phyloP scores from a whole-genome alignment of 2,888 invertebrate genomes.

The Germaria angustata region DNA sequence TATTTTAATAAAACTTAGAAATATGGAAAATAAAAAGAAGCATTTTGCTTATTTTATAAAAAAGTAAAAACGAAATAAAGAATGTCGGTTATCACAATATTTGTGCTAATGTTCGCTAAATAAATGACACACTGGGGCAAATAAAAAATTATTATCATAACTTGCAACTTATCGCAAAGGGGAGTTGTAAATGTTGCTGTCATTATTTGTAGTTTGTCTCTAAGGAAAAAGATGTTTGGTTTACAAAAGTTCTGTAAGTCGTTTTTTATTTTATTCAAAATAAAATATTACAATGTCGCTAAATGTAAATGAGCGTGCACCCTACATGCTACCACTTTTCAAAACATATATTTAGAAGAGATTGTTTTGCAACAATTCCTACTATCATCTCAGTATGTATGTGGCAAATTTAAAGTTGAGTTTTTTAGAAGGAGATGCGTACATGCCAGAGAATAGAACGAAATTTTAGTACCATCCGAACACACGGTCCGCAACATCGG shows the following conservation, averaged over 20 bases:
- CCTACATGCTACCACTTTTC: too few species aligned
- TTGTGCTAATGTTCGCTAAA: constrained; percentile 62
- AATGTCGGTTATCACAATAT: constrained; percentile 39
- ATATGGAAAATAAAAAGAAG: too few species aligned
- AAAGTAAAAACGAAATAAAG: not conserved
- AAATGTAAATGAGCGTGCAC: not conserved
- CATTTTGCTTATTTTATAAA: not conserved
- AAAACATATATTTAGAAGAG: too few species aligned
- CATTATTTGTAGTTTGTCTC: constrained; percentile 49
- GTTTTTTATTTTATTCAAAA: constrained; percentile 24
- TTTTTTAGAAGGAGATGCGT: not conserved
- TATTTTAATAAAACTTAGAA: too few species aligned
- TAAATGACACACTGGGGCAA: constrained; percentile 67
- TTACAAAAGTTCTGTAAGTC: constrained; percentile 49
- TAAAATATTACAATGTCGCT: not conserved
- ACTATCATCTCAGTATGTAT: too few species aligned
- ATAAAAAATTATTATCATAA: constrained; percentile 70
- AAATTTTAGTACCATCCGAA: too few species aligned
- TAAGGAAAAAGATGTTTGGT: constrained; percentile 47
- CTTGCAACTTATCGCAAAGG: constrained; percentile 63
- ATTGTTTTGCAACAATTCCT: too few species aligned
- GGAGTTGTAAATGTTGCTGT: constrained; percentile 60
- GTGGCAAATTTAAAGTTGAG: not conserved
- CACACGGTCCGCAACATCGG: too few species aligned
- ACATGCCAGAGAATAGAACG: too few species aligned